Base-by-base conservation (phyloP, 2,797 vertebrate species). In the Crypturellus tataupa region DNA sequence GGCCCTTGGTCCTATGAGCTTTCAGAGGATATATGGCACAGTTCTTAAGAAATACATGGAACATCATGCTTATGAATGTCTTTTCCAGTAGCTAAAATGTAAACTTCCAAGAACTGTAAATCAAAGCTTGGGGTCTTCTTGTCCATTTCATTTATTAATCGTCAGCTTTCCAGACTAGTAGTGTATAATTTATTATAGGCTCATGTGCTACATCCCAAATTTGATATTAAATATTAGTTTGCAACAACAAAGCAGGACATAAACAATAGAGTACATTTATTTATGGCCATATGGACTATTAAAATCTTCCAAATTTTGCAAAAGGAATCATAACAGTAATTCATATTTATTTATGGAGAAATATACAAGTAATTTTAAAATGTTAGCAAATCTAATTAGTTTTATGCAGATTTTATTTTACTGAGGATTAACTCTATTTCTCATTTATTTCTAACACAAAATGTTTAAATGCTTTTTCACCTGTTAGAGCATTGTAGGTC, bases 1-100 rank as follows among this genome's bases (percentile, higher is more conserved):
- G 15, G 10, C 15, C 1, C 0, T 6, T 4, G 53, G 4, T 47
- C 13, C 21, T 58, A 44, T 39, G 11, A 53, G 5, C 1, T 68
- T 3, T 83, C 29, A 15, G 9, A 58, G 8, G 6, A 12, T 42
- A 1, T 62, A 9, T 20, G 16, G 13, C 4, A 8, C 40, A 58
- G 5, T 25, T 65, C 5, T 31, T 62, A 47, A 68, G 40, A 78
- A 64, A 79, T 6, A 10, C 7, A 70, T 6, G n/a, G 23, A 71
- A 20, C 68, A 33, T 46, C 35, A 40, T 3, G 25, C 10, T 1
- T 59, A 10, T 37, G 49, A 60, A 29, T 29, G 40, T 6, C 17
- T 81, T 47, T 79, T 16, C 8, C 44, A 69, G 6, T 21, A 62
- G 9, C 19, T 69, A 44, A 40, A 85, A 53, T 69, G 56, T 31